Conservation (phyloP, 2,797 vertebrate genomes). For the Vireo griseus region DNA sequence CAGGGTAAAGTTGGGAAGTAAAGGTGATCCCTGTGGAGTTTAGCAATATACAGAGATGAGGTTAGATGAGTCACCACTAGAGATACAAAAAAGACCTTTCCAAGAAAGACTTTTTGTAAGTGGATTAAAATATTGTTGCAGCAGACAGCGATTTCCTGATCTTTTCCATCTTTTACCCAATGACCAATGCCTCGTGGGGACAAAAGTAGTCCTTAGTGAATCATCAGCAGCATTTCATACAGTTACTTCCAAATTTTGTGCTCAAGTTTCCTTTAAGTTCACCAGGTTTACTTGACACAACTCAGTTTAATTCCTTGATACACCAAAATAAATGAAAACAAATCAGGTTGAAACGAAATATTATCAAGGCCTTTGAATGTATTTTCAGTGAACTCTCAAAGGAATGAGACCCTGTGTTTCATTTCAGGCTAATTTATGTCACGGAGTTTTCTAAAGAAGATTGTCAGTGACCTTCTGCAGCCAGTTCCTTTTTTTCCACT, state of each 20-base stretch:
- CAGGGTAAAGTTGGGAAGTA: constrained; percentile 50
- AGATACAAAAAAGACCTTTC: constrained; percentile 45
- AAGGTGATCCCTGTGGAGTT: constrained; percentile 60
- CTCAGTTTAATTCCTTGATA: background rate
- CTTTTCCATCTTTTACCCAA: constrained; percentile 5
- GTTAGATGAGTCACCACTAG: constrained; percentile 52
- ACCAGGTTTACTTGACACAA: background rate
- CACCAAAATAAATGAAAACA: background rate
- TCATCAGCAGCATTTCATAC: constrained; percentile 16
- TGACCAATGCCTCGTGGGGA: background rate
- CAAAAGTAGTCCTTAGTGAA: background rate
- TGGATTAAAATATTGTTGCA: constrained; percentile 33
- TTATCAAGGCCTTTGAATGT: background rate
- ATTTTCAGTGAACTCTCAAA: constrained; percentile 33
- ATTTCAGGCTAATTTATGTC: background rate
- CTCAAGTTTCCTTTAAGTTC: background rate
- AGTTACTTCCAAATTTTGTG: constrained; percentile 22
- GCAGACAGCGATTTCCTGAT: constrained; percentile 11
- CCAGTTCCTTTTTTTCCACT: background rate
- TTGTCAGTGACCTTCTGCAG: background rate
- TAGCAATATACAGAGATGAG: constrained; percentile 57
- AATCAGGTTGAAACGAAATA: background rate
- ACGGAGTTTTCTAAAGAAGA: constrained; percentile 8
- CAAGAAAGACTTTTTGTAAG: constrained; percentile 28
- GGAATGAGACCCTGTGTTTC: background rate